Conservation (phyloP, 2,113 vertebrate genomes). For the Cercopithecus mona region DNA sequence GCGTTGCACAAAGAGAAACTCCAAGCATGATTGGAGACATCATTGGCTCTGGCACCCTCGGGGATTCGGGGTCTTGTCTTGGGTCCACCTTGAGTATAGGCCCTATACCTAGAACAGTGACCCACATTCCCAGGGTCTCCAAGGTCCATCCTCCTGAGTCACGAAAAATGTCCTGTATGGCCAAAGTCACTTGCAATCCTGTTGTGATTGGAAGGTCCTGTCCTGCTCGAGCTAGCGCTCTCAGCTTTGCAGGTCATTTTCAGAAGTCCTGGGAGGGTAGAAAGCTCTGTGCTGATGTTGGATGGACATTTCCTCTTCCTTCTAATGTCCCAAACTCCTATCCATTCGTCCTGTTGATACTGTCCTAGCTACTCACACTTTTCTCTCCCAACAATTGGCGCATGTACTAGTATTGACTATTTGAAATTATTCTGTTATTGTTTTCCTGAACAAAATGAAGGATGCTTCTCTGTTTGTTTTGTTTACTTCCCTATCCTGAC, state of each 20-base stretch:
- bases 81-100: not conserved
- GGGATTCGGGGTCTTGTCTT: not conserved
- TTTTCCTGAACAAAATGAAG: not conserved
- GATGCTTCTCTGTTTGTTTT: not conserved
- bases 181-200: not conserved
- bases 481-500: fast-evolving
- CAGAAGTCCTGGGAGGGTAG: not conserved
- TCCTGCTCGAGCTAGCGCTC: not conserved
- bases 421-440: not conserved
- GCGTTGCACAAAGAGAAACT: not conserved
- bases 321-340: not conserved
- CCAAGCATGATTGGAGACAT: not conserved
- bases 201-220: not conserved
- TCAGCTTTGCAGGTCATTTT: not conserved
- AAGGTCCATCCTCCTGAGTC: not conserved
- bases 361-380: not conserved
- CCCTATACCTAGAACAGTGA: not conserved
- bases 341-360: not conserved
- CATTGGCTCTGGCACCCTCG: not conserved
- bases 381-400: not conserved
- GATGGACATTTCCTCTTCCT: not conserved
- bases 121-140: not conserved
- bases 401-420: not conserved
- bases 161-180: not conserved
- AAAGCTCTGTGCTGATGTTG: not conserved